Base-by-base conservation (phyloP, 2,888 invertebrate genomes). In the Nebria salina region DNA sequence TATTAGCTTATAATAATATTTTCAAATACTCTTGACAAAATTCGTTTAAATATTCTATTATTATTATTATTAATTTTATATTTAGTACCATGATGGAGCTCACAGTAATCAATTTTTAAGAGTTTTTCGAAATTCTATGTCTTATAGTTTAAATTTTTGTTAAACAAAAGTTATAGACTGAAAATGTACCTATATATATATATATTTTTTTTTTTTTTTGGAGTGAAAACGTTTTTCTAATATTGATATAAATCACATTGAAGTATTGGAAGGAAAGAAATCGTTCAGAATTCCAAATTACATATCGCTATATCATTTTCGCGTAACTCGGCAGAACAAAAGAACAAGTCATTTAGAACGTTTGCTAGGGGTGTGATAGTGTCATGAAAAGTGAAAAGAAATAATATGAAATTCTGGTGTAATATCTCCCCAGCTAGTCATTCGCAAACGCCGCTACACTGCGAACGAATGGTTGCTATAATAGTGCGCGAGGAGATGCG, bases 301-400 rank as follows among this genome's bases (percentile, higher is more conserved):
- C 43, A 43, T 73, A 73, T 42, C 26, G 73, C 26, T 73, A 73
- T 73, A 73, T 73, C 73, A 73, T 73, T 73, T 73, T 42, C 42
- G 8, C 41, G 42, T 43, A 8, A 20, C n/a, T 13, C 68, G 6
- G 7, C 34, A 73, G 43, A 41, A 73, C 41, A 73, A 73, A 43
- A 41, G 41, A 73, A 20, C 34, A 13, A n/a, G 73, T 73, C 73
- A 42, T 13, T 73, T 41, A 42, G 73, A 34, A 26, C 25, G 20
- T 72, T 34, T 6, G 13, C 43, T 11, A 15, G 15, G 73, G 13
- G 42, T 73, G 73, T 73, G 42, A 43, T 73, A 73, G 43, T 73
- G 73, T 43, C 43, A 42, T 73, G 41, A 68, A 77, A 79, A 79
- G 79, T 79, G 79, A 79, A 79, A 79, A 79, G 79, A 79, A 76